Conservation (phyloP, 2,797 vertebrate species). For the Calcarius lapponicus region DNA sequence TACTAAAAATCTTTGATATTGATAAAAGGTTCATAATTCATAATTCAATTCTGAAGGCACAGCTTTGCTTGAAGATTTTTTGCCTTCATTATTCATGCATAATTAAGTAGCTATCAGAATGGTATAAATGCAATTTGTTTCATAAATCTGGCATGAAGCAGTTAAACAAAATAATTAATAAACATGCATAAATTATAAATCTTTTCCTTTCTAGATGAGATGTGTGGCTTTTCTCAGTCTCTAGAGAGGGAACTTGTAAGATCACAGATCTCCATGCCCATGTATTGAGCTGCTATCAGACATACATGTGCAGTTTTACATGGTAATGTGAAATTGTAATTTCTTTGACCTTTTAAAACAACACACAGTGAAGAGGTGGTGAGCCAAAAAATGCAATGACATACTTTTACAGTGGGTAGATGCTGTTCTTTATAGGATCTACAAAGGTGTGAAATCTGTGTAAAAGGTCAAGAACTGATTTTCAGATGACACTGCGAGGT, state of each 20-base stretch:
- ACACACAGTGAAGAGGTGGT: not conserved
- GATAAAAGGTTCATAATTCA: not conserved
- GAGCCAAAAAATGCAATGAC: not conserved
- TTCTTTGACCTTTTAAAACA: not conserved
- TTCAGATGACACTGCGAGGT: not conserved
- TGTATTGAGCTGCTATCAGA: not conserved
- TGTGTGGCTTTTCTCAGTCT: not conserved
- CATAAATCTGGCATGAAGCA: not conserved
- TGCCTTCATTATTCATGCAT: not conserved
- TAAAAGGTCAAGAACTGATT: not conserved
- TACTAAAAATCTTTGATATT: not conserved
- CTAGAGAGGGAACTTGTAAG: not conserved
- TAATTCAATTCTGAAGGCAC: not conserved
- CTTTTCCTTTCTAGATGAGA: not conserved
- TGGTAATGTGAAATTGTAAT: not conserved
- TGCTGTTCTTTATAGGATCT: not conserved
- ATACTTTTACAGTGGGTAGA: not conserved
- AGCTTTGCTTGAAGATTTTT: not conserved
- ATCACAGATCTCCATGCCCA: not conserved
- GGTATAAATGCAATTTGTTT: conserved; percentile 20
- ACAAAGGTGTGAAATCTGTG: not conserved
- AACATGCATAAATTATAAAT: not conserved
- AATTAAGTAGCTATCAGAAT: conserved; percentile 13
- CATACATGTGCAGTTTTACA: not conserved
- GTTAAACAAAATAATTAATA: conserved; percentile 34